Evolutionary conservation across 2,888 invertebrate genomes (phyloP).

Genomic region (Norana najaformis): DNA sequence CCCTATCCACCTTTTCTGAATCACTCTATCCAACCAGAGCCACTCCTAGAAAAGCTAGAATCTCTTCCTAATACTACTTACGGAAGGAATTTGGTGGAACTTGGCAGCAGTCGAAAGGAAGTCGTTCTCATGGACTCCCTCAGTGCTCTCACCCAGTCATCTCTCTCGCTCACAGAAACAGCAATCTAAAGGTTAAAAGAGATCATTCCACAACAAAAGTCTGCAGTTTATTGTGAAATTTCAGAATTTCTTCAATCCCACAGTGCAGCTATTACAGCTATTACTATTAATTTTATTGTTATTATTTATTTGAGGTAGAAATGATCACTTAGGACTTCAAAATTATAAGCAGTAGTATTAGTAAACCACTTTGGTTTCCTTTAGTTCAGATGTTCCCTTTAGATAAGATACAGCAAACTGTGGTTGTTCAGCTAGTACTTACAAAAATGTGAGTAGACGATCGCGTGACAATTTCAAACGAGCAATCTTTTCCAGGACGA

Average conservation of each 20-base stretch:
- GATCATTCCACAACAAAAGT: background rate
- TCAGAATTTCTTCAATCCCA: no score
- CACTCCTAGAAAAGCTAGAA: background rate
- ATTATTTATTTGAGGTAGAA: background rate
- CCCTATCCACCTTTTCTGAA: background rate
- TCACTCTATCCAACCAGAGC: background rate
- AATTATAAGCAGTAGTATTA: background rate
- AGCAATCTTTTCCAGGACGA: background rate
- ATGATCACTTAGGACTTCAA: no score
- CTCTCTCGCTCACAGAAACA: background rate
- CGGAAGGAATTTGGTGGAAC: background rate
- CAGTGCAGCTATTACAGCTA: background rate
- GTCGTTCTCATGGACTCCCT: background rate
- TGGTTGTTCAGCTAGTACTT: background rate
- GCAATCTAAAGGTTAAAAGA: background rate
- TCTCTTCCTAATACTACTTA: background rate
- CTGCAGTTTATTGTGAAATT: background rate
- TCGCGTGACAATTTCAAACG: conserved; percentile 1
- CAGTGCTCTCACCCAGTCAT: conserved; percentile 1
- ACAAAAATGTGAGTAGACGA: background rate
- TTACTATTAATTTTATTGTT: background rate
- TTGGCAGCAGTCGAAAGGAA: background rate
- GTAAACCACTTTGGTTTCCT: no score
- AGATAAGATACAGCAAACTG: background rate
- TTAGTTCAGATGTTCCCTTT: no score